Conservation (phyloP, 2,888 invertebrate genomes). For the Sphecodes monilicornis region DNA sequence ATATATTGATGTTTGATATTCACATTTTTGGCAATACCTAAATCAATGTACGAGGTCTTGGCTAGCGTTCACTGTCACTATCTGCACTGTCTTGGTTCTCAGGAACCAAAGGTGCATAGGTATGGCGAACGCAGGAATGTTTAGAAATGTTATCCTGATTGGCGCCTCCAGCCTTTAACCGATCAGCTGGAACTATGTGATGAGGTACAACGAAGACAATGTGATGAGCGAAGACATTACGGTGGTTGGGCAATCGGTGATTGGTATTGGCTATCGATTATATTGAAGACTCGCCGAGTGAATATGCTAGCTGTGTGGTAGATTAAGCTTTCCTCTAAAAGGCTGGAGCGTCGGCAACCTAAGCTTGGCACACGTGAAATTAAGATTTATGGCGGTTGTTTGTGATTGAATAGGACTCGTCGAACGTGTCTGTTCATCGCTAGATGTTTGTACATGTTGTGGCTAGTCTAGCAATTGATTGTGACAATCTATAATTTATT, state of each 20-base stretch:
- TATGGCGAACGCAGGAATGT: not conserved
- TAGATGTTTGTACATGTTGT: not conserved
- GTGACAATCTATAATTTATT: slow-evolving; percentile 4
- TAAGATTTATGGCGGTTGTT: slow-evolving; percentile 10
- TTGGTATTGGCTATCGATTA: slow-evolving; percentile 6
- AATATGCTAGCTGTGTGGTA: not conserved
- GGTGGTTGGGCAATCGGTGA: not conserved
- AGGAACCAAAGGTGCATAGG: not conserved
- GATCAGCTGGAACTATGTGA: not conserved
- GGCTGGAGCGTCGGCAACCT: not conserved
- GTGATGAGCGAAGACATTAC: not conserved
- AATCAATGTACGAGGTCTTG: no score
- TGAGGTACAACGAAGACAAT: slow-evolving; percentile 1
- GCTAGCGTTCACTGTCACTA: no score
- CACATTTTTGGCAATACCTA: no score
- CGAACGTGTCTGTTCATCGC: slow-evolving; percentile 8
- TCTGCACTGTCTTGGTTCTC: no score
- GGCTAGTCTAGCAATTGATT: not conserved
- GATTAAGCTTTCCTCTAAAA: not conserved
- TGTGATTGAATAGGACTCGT: slow-evolving; percentile 1
- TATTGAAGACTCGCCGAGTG: not conserved
- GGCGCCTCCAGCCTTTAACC: not conserved
- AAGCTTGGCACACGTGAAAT: not conserved
- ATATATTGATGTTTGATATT: no score
- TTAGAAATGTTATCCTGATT: slow-evolving; percentile 19